Conservation (phyloP, 2,888 invertebrate genomes). For the Nezara viridula region DNA sequence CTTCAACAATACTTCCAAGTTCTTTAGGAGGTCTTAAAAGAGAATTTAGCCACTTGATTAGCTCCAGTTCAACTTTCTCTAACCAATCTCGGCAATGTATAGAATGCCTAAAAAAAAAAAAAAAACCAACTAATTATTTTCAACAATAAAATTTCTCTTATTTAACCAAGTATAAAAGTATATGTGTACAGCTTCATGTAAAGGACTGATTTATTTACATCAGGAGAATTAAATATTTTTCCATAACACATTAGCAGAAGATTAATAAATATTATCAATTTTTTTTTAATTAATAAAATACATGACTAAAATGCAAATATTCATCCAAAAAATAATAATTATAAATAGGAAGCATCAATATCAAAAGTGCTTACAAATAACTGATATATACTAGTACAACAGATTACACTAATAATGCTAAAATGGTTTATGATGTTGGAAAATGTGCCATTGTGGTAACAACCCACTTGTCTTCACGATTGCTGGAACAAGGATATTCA, state of each 20-base stretch:
- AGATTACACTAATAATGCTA: too few species aligned
- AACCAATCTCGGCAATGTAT: conserved; percentile 71
- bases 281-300: too few species aligned
- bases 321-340: too few species aligned
- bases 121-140: not conserved
- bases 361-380: too few species aligned
- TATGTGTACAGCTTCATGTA: not conserved
- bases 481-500: too few species aligned
- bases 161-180: not conserved
- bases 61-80: conserved; percentile 78
- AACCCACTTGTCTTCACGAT: too few species aligned
- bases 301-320: too few species aligned
- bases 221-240: not conserved
- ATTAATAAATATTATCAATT: too few species aligned
- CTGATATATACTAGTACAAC: not conserved
- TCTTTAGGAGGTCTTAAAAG: conserved; percentile 82
- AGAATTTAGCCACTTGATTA: conserved; percentile 85
- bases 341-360: too few species aligned
- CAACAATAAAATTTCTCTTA: not conserved
- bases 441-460: too few species aligned
- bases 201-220: not conserved
- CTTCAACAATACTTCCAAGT: conserved; percentile 75
- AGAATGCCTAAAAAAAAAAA: conserved; percentile 53
- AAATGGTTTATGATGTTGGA: too few species aligned
- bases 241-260: too few species aligned